A percentile compares a stretch with the other conserved stretches of the same genome.
phyloP scores from a whole-genome alignment of 1,140 invertebrate species.

The Ditylenchus dipsaci region DNA sequence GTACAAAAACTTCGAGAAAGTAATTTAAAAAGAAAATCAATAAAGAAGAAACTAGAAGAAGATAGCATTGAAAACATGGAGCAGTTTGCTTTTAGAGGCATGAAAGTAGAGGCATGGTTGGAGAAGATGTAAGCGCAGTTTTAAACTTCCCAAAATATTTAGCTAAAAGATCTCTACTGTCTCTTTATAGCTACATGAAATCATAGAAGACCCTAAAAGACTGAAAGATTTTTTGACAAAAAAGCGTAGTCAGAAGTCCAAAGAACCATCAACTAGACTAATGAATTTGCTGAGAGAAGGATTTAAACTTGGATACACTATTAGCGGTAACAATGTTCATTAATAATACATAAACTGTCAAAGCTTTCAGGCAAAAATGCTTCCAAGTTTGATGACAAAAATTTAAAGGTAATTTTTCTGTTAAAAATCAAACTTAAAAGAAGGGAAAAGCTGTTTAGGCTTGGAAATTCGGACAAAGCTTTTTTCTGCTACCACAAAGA shows the following conservation, averaged over 20 bases:
- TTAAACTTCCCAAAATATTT: too few species aligned
- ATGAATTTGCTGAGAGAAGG: conserved; percentile 35
- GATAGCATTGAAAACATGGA: conserved; percentile 34
- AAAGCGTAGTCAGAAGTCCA: conserved; percentile 19
- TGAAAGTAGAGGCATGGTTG: conserved; percentile 27
- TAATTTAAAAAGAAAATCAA: conserved; percentile 23
- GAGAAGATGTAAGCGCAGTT: conserved; percentile 19
- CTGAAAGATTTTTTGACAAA: background rate
- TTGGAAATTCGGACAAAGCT: too few species aligned
- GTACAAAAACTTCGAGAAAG: conserved; percentile 13
- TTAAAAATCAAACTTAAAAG: background rate
- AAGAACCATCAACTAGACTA: conserved; percentile 15
- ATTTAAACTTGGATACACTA: conserved; percentile 34
- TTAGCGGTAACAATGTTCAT: conserved; percentile 6
- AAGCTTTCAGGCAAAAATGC: conserved; percentile 32
- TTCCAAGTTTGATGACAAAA: conserved; percentile 39
- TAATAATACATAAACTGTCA: too few species aligned
- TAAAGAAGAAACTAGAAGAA: conserved; percentile 34
- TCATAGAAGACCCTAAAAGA: background rate
- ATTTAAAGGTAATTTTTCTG: conserved; percentile 16
- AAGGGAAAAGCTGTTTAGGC: too few species aligned
- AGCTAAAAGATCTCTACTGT: too few species aligned
- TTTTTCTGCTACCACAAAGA: too few species aligned
- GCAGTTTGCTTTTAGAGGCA: conserved; percentile 33
- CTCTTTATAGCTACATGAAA: background rate